Base-by-base conservation (phyloP, 1,140 invertebrate species). In the Leptestheria dahalacensis region DNA sequence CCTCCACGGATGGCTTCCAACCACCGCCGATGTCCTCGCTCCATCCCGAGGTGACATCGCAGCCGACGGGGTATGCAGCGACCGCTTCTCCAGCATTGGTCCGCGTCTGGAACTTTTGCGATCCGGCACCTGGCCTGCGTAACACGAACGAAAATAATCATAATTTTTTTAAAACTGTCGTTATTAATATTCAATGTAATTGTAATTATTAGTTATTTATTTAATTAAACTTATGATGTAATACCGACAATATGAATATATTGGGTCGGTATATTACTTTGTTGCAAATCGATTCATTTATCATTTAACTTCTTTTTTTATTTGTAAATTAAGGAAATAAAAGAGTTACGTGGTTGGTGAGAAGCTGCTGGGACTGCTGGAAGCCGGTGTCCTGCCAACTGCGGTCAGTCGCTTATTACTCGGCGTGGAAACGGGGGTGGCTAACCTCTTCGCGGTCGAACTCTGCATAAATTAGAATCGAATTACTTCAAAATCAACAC, bases 41-140 rank as follows among this genome's bases (percentile, higher is more conserved):
- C 61, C 67, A 64, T 65, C 67, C 66, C 21, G 56, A 53, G 12
- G 63, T 59, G 53, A 65, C 66, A 24, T 68, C 72, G 33, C 6
- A 41, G 4, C 57, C 64, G 26, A 53, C 50, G 21, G 66, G 68
- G 64, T 64, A 78, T n/a, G 69, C 73, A 50, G 72, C 71, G 6
- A 81, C 70, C 20, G 78, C 69, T 29, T 77, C 72, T 10, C 79
- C 78, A 48, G 72, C 66, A 68, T 80, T 81, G 25, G 68, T 73
- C 60, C 79, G 68, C 12, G 72, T 68, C 15, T 70, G 70, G 67
- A 80, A 82, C 63, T 77, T 79, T 24, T 67, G 70, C 9, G 77
- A 79, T 55, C 71, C 73, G 21, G 73, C 67, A n/a, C 67, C 23
- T 18, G 58, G 51, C 24, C 48, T 50, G 28, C 41, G 48, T 26